Base-by-base conservation (phyloP, 1,140 invertebrate species). In the Drosophila truncata region DNA sequence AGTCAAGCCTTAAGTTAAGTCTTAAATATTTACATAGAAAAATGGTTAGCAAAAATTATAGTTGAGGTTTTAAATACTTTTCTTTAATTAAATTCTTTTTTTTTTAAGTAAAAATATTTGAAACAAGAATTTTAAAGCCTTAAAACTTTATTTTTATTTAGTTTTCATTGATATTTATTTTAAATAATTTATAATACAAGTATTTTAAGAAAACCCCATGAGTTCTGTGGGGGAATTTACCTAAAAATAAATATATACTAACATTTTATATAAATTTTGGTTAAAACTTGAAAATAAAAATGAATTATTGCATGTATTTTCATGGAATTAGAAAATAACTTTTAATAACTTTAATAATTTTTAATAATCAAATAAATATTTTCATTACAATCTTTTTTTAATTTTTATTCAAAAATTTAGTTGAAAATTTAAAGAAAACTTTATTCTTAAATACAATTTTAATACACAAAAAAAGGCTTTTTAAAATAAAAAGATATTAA, bases 121-220 rank as follows among this genome's bases (percentile, higher is more conserved):
- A 8, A 2, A 23, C 2, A 1, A 16, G 8, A 25, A 16, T 4
- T 25, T 47, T 0, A 0, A 0, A 25, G 23, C 8, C 14, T 1
- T 2, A 2, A 27, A 10, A 4, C 16, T 4, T 6, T 50, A 3
- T 29, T 29, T 11, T 46, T 4, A 8, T 23, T 14, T 46, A 2
- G 46, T 20, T 20, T 33, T 20, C 1, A 7, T 20, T 52, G 13
- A 33, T 11, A 27, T 27, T 10, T 49, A 14, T 27, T 29, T 29
- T 11, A 18, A 16, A 5, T 2, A 3, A 18, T 18, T 50, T 3
- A 7, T 11, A 29, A 18, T 29, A 13, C 1, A 46, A 46, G 3
- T 25, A 10, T 2, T 23, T 14, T 6, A 14, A 4, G 13, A 3
- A 20, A 23, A 23, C 10, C 42, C 6, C 10, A 18, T n/a, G 4